Percentiles rank a stretch among this genome's conserved stretches.
Conservation (phyloP, 2,113 vertebrate species). For the Suncus etruscus region DNA sequence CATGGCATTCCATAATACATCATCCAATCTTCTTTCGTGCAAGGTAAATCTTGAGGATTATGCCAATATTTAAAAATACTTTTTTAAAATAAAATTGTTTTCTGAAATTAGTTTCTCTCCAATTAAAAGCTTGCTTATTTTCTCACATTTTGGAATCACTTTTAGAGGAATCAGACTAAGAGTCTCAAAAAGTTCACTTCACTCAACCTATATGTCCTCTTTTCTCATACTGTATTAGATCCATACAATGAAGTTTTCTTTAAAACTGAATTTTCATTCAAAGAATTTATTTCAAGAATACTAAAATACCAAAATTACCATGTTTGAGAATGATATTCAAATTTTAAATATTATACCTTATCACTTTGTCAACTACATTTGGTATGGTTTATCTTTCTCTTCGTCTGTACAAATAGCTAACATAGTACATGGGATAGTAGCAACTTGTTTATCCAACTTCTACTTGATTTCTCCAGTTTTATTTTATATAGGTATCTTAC, state of each 20-base stretch:
- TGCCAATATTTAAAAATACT: background rate
- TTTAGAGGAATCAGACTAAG: background rate
- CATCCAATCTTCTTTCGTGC: background rate
- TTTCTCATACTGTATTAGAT: background rate
- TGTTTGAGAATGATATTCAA: background rate
- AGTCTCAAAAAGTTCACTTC: background rate
- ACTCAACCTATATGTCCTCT: background rate
- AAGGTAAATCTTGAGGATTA: background rate
- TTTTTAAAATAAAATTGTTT: background rate
- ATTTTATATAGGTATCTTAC: background rate
- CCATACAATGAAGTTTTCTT: background rate
- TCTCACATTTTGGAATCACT: background rate
- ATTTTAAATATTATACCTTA: background rate
- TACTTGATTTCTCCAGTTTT: background rate
- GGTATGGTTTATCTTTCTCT: background rate
- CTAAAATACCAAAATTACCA: background rate
- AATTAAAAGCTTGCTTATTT: background rate
- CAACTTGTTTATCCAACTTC: background rate
- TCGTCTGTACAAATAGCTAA: background rate
- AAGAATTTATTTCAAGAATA: background rate
- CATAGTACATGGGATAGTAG: background rate
- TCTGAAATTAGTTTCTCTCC: background rate
- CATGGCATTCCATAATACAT: background rate
- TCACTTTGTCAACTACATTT: background rate
- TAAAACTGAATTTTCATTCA: background rate